These are phyloP conservation scores for Lasioglossum figueresi DNA, from an alignment of 2,888 invertebrate genomes.

Conservation along the genomic window DNA sequence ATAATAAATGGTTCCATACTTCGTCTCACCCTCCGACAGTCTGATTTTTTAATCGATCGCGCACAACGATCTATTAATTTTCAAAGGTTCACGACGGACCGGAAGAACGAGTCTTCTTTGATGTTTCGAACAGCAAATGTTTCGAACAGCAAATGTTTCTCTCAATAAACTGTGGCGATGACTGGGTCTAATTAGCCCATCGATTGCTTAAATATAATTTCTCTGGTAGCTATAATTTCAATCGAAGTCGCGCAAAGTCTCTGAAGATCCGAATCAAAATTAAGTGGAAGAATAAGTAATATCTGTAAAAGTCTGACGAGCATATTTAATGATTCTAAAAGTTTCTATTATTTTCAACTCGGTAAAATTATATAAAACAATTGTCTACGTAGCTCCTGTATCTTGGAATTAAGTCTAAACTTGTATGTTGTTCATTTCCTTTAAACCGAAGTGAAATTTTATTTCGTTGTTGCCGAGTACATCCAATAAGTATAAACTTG, in stretches of 20 bases:
- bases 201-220: not conserved
- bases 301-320: not conserved
- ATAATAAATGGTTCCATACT: not conserved
- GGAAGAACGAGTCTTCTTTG: not conserved
- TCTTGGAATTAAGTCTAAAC: not conserved
- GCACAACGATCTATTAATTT: not conserved
- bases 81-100: not conserved
- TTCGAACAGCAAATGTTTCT: not conserved
- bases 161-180: not conserved
- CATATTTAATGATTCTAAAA: not conserved
- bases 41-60: not conserved
- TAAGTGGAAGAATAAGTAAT: not conserved
- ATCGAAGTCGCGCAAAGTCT: not conserved
- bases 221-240: not conserved
- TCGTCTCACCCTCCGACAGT: not conserved
- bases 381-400: not conserved
- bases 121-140: not conserved
- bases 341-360: not conserved
- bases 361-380: not conserved
- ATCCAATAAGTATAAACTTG: too few species aligned
- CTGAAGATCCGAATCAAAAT: not conserved
- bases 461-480: too few species aligned
- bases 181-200: not conserved
- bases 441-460: too few species aligned
- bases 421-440: too few species aligned